These are phyloP conservation scores for Sisyra terminalis DNA, from an alignment of 2,888 invertebrate genomes.

Conservation along the genomic window DNA sequence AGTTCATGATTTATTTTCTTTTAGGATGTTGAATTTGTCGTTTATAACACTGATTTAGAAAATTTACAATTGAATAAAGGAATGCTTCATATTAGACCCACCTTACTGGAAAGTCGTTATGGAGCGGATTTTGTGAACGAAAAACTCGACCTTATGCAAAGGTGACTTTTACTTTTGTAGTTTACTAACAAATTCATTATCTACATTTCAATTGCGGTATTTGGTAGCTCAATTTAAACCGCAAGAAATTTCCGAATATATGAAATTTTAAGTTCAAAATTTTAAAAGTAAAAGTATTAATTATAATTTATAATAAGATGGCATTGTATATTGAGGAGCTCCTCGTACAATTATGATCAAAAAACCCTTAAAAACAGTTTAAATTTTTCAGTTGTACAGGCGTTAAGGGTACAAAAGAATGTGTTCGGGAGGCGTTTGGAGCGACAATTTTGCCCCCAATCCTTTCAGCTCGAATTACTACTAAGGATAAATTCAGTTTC, in stretches of 20 bases:
- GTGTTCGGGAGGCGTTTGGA: conserved; percentile 18
- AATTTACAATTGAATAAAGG: conserved; percentile 34
- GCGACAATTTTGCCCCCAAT: conserved; percentile 29
- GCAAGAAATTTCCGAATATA: too few species aligned
- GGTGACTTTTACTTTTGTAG: too few species aligned
- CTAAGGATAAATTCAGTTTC: conserved; percentile 25
- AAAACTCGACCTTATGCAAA: neutral
- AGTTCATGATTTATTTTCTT: neutral
- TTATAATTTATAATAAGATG: too few species aligned
- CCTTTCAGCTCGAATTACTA: conserved; percentile 28
- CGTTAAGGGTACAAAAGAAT: conserved; percentile 18
- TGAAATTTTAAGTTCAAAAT: too few species aligned
- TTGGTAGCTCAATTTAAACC: too few species aligned
- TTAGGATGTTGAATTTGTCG: conserved; percentile 47
- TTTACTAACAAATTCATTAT: neutral
- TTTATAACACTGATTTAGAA: conserved; percentile 36
- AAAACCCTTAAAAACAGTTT: neutral
- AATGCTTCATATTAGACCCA: conserved; percentile 37
- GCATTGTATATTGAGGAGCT: neutral
- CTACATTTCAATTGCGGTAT: too few species aligned
- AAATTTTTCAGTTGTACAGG: conserved; percentile 29
- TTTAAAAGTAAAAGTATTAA: too few species aligned
- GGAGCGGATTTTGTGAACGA: conserved; percentile 28
- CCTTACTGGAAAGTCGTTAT: conserved; percentile 29
- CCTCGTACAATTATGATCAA: neutral